Evolutionary conservation across 2,888 invertebrate species (phyloP).

Genomic region (Philopedon plagiatum): DNA sequence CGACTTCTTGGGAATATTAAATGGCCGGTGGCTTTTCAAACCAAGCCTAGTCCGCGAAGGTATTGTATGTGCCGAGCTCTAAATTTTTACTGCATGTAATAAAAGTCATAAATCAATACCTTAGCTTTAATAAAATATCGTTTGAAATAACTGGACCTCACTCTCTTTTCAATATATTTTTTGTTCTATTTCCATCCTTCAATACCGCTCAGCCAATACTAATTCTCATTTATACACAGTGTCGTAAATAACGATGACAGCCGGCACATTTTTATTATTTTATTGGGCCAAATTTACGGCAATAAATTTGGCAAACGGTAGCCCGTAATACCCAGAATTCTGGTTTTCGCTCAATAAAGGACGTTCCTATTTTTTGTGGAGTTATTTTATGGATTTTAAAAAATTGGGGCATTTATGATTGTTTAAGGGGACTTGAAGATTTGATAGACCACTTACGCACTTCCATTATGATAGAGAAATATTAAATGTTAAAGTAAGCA

Average conservation of each 20-base stretch:
- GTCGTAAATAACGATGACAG: conserved; percentile 52
- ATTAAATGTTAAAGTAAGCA: too few species aligned
- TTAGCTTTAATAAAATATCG: not conserved
- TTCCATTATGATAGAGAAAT: too few species aligned
- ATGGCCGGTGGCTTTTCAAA: not conserved
- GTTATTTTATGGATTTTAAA: conserved; percentile 29
- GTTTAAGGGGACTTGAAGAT: not conserved
- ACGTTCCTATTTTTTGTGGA: conserved; percentile 34
- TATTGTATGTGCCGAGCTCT: too few species aligned
- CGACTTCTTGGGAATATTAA: too few species aligned
- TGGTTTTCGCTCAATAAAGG: conserved; percentile 48
- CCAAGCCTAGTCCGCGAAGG: not conserved
- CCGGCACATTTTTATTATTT: conserved; percentile 53
- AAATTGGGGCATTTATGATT: not conserved
- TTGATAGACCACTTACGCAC: too few species aligned
- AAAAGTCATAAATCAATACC: conserved; percentile 5
- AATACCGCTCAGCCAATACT: conserved; percentile 43
- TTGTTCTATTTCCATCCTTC: conserved; percentile 38
- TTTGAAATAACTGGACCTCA: conserved; percentile 15
- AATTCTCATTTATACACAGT: conserved; percentile 50
- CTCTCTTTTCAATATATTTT: conserved; percentile 36
- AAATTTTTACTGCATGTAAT: conserved; percentile 4
- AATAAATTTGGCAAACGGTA: conserved; percentile 51
- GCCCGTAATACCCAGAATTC: conserved; percentile 48
- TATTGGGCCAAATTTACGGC: conserved; percentile 50